Evolutionary conservation across 92 coral and sea anemone genomes (phyloP), one percentile per base, ranked within the genome.

Genomic region (Porites cylindrica): DNA sequence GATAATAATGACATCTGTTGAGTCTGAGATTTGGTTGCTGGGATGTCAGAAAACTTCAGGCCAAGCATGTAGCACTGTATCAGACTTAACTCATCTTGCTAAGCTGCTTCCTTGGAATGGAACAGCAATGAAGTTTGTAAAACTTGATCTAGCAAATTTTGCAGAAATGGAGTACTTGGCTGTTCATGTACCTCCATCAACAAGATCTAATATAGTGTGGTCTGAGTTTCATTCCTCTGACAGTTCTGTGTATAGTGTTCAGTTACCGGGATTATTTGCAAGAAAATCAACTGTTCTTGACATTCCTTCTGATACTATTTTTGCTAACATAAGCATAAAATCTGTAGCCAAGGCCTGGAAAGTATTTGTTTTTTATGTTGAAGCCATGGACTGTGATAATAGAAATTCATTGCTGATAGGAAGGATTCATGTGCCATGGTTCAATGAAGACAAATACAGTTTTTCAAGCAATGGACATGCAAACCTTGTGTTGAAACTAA

Each of bases 351-450:
- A 97, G 81, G 84, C 85, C 72, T 97, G 96, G 98, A 96, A 94
- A 77, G 99, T 95, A n/a, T 97, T 84, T 74, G 75, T 87, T 60
- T 80, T 97, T 71, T 38, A 87, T 24, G 84, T 97, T 50, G 76
- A 58, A 78, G 82, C 88, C 19, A 87, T 75, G 59, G 92, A 90
- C 52, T 97, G 99, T 91, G 97, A 92, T 38, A 60, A 26, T 29
- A 60, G 52, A 16, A 82, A 38, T 26, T 76, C 93, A 67, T 26
- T 89, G 8, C 75, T 97, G 4, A 86, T 88, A 16, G 98, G 91
- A 43, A 86, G 95, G 88, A 88, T 95, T 51, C 95, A 95, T 79
- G 90, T 92, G 9, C 99, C 99, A 10, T 97, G 99, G 99, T 97
- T 92, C 80, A 82, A 85, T 80, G 99, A 97, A 89, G 95, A 97